phyloP scores from a whole-genome alignment of 2,113 vertebrate species.

The Melospiza melodia region DNA sequence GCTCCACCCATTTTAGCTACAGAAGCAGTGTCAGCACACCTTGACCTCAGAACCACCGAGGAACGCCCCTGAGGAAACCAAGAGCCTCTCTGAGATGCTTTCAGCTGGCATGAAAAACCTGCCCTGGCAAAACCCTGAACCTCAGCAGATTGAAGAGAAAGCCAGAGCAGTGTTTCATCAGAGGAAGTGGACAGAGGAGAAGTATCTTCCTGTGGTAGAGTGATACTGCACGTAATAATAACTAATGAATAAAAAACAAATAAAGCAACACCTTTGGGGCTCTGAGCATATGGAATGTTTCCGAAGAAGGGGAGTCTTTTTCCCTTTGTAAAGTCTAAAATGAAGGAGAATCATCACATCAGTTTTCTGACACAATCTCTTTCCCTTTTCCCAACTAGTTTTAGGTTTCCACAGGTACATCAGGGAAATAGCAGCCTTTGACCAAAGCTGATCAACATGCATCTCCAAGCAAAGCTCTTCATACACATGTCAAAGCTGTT shows the following conservation, averaged over 20 bases:
- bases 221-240: slow-evolving; percentile 39
- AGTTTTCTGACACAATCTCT: slow-evolving; percentile 74
- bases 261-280: slow-evolving; percentile 94
- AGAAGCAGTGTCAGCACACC: not conserved
- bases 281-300: slow-evolving; percentile 99
- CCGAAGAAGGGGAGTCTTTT: slow-evolving; percentile 99
- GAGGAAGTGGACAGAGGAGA: slow-evolving; percentile 42
- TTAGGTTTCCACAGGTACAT: slow-evolving; percentile 29
- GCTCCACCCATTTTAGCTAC: not conserved
- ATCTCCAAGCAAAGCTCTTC: slow-evolving; percentile 77
- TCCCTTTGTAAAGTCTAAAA: slow-evolving; percentile 99
- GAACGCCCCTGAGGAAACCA: not conserved
- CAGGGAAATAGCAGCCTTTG: slow-evolving; percentile 66
- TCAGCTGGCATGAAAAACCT: not conserved
- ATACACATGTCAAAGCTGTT: slow-evolving; percentile 64
- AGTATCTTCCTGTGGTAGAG: slow-evolving; percentile 21
- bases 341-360: slow-evolving; percentile 94
- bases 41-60: not conserved
- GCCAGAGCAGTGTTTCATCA: not conserved
- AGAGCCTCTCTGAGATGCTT: not conserved
- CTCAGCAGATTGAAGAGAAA: slow-evolving; percentile 33
- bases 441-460: slow-evolving; percentile 79
- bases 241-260: slow-evolving; percentile 66
- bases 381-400: slow-evolving; percentile 44
- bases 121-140: not conserved